Base-by-base conservation (phyloP, 1,140 invertebrate species). In the Melitaea cinxia region DNA sequence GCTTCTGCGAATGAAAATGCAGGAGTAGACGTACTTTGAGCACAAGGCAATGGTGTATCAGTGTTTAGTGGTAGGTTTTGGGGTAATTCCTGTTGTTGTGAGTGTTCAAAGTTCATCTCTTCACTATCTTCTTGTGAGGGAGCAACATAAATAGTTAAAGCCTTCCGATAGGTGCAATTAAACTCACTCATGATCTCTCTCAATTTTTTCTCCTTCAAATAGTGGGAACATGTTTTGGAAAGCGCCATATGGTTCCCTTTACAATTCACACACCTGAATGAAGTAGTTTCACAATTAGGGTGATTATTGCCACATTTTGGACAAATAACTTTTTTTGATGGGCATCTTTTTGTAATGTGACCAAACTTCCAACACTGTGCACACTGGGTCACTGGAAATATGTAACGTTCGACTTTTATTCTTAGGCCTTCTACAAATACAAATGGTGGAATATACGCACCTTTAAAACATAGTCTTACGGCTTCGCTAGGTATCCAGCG, bases 261-360 rank as follows among this genome's bases (percentile, higher is more conserved):
- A 58, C 68, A 21, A 55, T 63, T 60, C 35, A 70, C 14, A 49
- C 59, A 63, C 50, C 59, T 52, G 39, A 45, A 65, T n/a, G 7
- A 10, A 4, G 2, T 10, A 4, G 63, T 59, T 5, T 65, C 63
- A 47, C 63, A 65, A 26, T 65, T 65, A 17, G 23, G 35, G 12
- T 65, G 63, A 24, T 54, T 59, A 1, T 42, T 19, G 5, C 63
- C 37, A 14, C 63, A 65, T 24, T 65, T 65, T 10, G 63, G 63
- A 15, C 63, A 59, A 1, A 54, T 14, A 26, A 42, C 9, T 15
- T 65, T 65, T 4, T 42, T 42, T 4, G 23, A 55, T 0, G 61
- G 52, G 30, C 61, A 63, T 33, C 35, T 45, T 21, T 55, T 63
- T 21, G 17, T 24, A 4, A 49, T 54, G 28, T 65, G 55, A 4